phyloP scores from a whole-genome alignment of 2,888 invertebrate species.

The Tenthredo mesomela region DNA sequence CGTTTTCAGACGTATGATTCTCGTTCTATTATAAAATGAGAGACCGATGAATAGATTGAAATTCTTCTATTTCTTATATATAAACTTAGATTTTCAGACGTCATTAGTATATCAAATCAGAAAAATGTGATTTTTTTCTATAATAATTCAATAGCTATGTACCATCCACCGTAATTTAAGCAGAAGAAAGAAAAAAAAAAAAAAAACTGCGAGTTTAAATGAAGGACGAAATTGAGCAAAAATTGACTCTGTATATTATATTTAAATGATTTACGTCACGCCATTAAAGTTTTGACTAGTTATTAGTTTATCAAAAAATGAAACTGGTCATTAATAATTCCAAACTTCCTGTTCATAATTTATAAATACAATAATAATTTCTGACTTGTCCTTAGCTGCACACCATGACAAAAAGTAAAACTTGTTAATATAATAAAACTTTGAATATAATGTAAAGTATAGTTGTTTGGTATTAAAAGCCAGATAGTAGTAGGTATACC shows the following conservation, averaged over 20 bases:
- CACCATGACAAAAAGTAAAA: background rate
- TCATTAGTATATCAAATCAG: background rate
- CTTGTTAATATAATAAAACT: background rate
- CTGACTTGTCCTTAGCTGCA: background rate
- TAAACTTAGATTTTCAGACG: background rate
- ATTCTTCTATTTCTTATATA: background rate
- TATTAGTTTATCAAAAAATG: slow-evolving; percentile 1
- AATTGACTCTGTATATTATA: background rate
- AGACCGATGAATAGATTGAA: background rate
- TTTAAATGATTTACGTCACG: background rate
- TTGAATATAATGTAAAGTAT: background rate
- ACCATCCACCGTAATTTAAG: background rate
- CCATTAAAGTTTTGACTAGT: background rate
- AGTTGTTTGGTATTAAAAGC: background rate
- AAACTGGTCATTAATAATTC: background rate
- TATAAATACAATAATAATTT: slow-evolving; percentile 1
- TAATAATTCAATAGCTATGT: background rate
- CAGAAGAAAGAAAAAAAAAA: background rate
- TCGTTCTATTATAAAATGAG: background rate
- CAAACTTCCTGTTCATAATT: background rate
- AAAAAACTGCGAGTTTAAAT: background rate
- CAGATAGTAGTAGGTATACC: background rate
- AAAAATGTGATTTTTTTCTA: background rate
- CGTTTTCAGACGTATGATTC: background rate
- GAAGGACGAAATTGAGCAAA: background rate